Evolutionary conservation across 2,888 invertebrate species (phyloP), one percentile per base, ranked within the genome.

Genomic region (Sthenelais limicola): DNA sequence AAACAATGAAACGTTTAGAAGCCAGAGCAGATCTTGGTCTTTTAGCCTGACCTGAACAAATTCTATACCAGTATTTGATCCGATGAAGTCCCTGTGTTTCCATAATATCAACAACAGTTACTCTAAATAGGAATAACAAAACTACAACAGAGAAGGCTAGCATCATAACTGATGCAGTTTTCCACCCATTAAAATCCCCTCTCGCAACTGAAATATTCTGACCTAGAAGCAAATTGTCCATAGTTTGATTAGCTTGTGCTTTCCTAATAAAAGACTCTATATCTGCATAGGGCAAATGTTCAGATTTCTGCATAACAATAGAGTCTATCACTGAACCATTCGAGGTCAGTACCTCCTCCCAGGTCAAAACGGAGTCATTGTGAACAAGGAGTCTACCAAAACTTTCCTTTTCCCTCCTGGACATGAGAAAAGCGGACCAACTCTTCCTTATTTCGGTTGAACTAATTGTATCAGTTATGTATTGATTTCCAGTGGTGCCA

Each of bases 401-500:
- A 21, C 71, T 43, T 48, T 71, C 71, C 47, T 54, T 56, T 0
- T 71, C 54, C 12, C 9, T 38, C 12, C 58, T 35, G 9, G 72
- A 48, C 66, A 49, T 67, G 18, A 67, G 43, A 30, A 49, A 48
- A 24, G 72, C 72, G 1, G 67, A 67, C 72, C 72, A 72, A 5
- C 30, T 21, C n/a, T 48, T 48, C 32, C 33, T 28, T 3, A 2
- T n/a, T 3, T 12, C 26, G 21, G 33, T 30, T 1, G 35, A 26
- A 12, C 9, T 4, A 15, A 62, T 62, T 3, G 26, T 35, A 21
- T 72, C 72, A 12, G 51, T 51, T 12, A 47, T 33, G 26, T 52
- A 38, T 2, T 49, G 51, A 48, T 72, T 67, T 21, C 72, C 72
- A 26, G 72, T 48, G 5, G 72, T 38, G 9, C 84, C 85, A 28